Base-by-base conservation (phyloP, 2,797 vertebrate species). In the Alfaro cultratus region DNA sequence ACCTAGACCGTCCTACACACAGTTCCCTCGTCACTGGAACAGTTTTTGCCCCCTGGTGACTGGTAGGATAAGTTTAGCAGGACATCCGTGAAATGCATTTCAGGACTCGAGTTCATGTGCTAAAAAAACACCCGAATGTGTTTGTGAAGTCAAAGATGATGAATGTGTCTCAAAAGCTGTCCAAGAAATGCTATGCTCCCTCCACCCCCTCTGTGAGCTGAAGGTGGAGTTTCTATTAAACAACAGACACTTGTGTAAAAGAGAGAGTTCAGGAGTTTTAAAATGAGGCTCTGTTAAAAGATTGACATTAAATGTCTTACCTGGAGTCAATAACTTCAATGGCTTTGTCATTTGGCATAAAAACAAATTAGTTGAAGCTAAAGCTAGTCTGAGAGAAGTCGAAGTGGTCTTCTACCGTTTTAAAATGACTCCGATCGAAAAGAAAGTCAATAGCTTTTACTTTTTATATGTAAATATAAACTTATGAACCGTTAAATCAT, bases 21-120 rank as follows among this genome's bases (percentile, higher is more conserved):
- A n/a, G 41, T 45, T 29, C 41, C n/a, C 68, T 71, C 68, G 26
- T 18, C 26, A 7, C 67, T 45, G 67, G 67, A 72, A 62, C 64
- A 26, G 16, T 39, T 46, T 73, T 43, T 16, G 31, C 45, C 51
- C 83, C 85, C 78, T 1, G 49, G 87, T 70, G 87, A 92, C 90
- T 74, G 82, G 77, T 45, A 74, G 80, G 87, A 87, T 92, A 93
- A 86, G 89, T 94, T 88, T 93, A 93, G 91, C 87, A 80, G 77
- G 75, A 90, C 83, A 77, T 82, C 51, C 23, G 6, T 36, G 82
- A 88, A 85, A 84, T 80, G 83, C 82, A 74, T 75, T 2, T 46
- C 74, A 82, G 79, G 85, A 81, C 83, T 88, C 80, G 1, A 71
- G 82, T 89, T 92, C 88, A 82, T 83, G 74, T 82, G 85, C 68